Evolutionary conservation across 2,888 invertebrate genomes (phyloP).

Genomic region (Agrochola litura): DNA sequence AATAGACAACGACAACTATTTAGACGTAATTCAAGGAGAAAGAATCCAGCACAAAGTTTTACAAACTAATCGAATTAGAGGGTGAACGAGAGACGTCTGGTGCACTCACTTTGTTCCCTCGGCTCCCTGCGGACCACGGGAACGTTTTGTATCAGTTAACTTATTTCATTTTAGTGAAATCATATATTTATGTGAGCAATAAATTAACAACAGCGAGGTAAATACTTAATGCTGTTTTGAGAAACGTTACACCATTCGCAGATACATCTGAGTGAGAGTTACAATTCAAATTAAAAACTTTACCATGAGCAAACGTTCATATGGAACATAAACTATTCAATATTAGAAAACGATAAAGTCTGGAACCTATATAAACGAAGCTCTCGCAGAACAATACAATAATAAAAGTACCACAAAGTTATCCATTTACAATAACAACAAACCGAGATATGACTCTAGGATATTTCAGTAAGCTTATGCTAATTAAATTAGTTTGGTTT

Average conservation of each 20-base stretch:
- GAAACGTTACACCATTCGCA: conserved; percentile 7
- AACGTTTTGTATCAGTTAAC: conserved; percentile 66
- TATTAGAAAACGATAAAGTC: conserved; percentile 32
- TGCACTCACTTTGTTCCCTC: conserved; percentile 60
- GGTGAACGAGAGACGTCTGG: conserved; percentile 66
- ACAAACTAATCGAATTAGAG: conserved; percentile 86
- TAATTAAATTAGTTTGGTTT: conserved; percentile 83
- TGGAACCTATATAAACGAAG: conserved; percentile 1
- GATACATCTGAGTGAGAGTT: not conserved
- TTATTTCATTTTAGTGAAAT: conserved; percentile 34
- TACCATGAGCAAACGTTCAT: not conserved
- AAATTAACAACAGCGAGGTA: conserved; percentile 2
- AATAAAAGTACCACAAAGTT: conserved; percentile 32
- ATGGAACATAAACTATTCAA: not conserved
- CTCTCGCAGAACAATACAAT: conserved; percentile 17
- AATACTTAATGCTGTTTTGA: not conserved
- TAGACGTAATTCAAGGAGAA: conserved; percentile 75
- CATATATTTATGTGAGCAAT: not conserved
- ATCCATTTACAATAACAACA: conserved; percentile 66
- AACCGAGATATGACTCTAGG: conserved; percentile 66
- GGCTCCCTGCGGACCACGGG: conserved; percentile 53
- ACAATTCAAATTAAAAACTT: not conserved
- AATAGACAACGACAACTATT: conserved; percentile 68
- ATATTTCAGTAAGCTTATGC: conserved; percentile 71
- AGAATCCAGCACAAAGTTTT: conserved; percentile 81